A percentile compares a stretch with the other conserved stretches of the same genome.
phyloP scores from a whole-genome alignment of 2,797 vertebrate genomes.

The Rhinatrema bivittatum region DNA sequence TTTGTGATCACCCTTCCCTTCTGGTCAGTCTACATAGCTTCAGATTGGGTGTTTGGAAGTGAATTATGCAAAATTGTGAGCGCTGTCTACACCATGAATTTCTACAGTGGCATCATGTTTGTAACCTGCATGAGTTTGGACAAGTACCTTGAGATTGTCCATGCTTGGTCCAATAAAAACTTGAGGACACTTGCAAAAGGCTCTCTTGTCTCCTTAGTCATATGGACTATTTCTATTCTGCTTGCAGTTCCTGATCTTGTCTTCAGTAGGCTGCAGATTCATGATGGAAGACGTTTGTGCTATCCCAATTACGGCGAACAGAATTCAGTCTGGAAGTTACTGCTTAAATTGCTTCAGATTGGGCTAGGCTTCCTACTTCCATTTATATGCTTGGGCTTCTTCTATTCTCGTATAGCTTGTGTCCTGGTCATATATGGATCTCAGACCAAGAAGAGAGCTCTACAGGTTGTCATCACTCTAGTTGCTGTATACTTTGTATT shows the following conservation, averaged over 20 bases:
- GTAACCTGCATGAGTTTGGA: conserved; percentile 57
- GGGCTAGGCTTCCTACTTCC: too few species aligned
- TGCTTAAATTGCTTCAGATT: too few species aligned
- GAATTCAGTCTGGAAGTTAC: too few species aligned
- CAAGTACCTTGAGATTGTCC: conserved; percentile 45
- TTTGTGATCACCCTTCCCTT: conserved; percentile 57
- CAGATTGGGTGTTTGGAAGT: conserved; percentile 48
- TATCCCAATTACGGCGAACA: conserved; percentile 40
- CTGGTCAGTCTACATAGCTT: conserved; percentile 42
- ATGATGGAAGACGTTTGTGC: conserved; percentile 27
- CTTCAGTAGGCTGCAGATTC: conserved; percentile 34
- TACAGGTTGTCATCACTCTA: too few species aligned
- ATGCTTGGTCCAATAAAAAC: conserved; percentile 8
- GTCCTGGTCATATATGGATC: too few species aligned
- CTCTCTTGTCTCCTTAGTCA: not conserved
- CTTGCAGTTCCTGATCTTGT: conserved; percentile 46
- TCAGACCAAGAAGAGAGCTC: too few species aligned
- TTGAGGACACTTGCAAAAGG: conserved; percentile 9
- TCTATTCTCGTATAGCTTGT: too few species aligned
- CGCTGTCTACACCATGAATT: conserved; percentile 43
- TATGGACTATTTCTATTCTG: conserved; percentile 47
- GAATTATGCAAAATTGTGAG: conserved; percentile 46
- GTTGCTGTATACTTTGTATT: too few species aligned
- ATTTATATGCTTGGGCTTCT: too few species aligned
- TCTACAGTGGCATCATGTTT: conserved; percentile 62